These are phyloP conservation scores for Turdus rufiventris DNA, from an alignment of 2,113 vertebrate species.

Conservation along the genomic window DNA sequence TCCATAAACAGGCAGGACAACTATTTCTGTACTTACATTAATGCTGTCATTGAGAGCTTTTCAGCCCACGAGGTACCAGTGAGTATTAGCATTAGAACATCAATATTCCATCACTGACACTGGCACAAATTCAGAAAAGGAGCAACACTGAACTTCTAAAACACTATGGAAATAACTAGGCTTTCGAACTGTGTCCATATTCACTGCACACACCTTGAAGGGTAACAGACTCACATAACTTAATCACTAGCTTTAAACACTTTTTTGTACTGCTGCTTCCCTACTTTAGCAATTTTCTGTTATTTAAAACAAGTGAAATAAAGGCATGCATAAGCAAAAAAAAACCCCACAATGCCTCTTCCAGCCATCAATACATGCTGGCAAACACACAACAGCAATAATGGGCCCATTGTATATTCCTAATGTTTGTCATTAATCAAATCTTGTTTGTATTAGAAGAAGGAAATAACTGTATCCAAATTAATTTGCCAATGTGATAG, in stretches of 20 bases:
- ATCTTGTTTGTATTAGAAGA: conserved; percentile 49
- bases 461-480: conserved; percentile 56
- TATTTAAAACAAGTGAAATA: conserved; percentile 41
- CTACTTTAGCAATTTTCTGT: neutral
- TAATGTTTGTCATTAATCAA: conserved; percentile 65
- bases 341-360: neutral
- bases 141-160: neutral
- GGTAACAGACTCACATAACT: neutral
- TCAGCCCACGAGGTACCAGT: neutral
- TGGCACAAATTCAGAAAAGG: neutral
- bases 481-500: conserved; percentile 50
- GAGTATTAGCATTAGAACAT: neutral
- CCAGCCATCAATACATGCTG: conserved; percentile 21
- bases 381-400: conserved; percentile 55
- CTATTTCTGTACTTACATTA: neutral
- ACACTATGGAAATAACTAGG: neutral
- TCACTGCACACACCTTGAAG: neutral
- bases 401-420: conserved; percentile 40
- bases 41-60: neutral
- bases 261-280: neutral
- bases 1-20: neutral
- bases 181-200: neutral
- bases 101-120: neutral
- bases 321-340: neutral
- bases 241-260: neutral